Evolutionary conservation across 2,888 invertebrate species (phyloP).

Genomic region (Ormyrus labotus): DNA sequence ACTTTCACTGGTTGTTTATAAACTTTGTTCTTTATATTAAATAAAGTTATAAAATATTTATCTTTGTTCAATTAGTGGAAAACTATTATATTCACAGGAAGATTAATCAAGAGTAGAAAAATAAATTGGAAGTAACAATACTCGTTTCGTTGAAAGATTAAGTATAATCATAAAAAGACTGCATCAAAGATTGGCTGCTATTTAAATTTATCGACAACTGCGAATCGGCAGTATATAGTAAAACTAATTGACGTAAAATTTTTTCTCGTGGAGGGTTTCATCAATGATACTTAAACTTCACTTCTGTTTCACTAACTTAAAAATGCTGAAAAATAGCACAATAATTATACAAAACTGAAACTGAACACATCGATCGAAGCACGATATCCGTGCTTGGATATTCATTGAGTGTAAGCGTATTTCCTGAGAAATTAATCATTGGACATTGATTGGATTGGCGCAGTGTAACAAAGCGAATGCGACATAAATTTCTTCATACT

Average conservation of each 20-base stretch:
- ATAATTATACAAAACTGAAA: conserved; percentile 31
- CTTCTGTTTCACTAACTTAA: conserved; percentile 24
- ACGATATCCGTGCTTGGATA: conserved; percentile 27
- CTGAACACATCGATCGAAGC: conserved; percentile 53
- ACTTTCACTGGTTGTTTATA: conserved; percentile 26
- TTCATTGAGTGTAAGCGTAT: conserved; percentile 38
- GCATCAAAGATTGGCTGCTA: not conserved
- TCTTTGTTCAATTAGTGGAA: not conserved
- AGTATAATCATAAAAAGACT: conserved; percentile 20
- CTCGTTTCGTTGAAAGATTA: conserved; percentile 20
- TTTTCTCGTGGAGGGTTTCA: conserved; percentile 7
- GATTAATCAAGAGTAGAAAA: conserved; percentile 46
- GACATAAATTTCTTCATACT: conserved; percentile 39
- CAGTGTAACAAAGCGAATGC: conserved; percentile 47
- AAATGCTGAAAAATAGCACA: conserved; percentile 25
- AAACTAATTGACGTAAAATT: conserved; percentile 29
- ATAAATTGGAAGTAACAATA: conserved; percentile 43
- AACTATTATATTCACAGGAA: conserved; percentile 9
- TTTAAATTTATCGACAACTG: conserved; percentile 2
- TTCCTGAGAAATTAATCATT: conserved; percentile 50
- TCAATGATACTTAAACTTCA: not conserved
- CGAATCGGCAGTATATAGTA: conserved; percentile 5
- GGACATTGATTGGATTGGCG: conserved; percentile 43
- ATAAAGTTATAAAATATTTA: conserved; percentile 24
- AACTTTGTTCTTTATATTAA: not conserved